These are phyloP conservation scores for Hemistola chrysoprasaria DNA, from an alignment of 2,888 invertebrate genomes.

Conservation along the genomic window DNA sequence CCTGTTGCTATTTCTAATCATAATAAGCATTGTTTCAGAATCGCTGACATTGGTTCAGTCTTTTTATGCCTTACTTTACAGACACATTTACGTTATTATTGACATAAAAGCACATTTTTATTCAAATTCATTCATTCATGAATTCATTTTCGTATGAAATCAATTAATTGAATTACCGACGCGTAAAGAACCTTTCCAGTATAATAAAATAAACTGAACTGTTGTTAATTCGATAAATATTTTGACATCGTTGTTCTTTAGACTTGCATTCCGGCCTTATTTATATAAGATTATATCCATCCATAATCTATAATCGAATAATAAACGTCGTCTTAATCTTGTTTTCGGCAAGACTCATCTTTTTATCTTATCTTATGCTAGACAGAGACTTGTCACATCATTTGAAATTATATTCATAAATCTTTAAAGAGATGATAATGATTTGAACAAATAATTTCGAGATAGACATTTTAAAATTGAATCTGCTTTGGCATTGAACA, in stretches of 20 bases:
- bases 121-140: too few relatives aligned
- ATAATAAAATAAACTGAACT: too few relatives aligned
- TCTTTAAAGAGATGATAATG: slow-evolving; percentile 10
- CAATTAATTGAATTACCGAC: too few relatives aligned
- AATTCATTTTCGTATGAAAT: too few relatives aligned
- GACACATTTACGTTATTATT: too few relatives aligned
- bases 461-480: slow-evolving; percentile 11
- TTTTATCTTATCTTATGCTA: slow-evolving; percentile 61
- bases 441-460: slow-evolving; percentile 14
- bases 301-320: slow-evolving; percentile 42
- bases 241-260: slow-evolving; percentile 47
- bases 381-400: slow-evolving; percentile 39
- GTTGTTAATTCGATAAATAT: slow-evolving; percentile 62
- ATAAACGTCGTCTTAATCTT: slow-evolving; percentile 43
- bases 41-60: too few relatives aligned
- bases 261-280: slow-evolving; percentile 37
- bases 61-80: too few relatives aligned
- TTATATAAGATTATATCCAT: slow-evolving; percentile 33
- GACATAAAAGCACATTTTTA: too few relatives aligned
- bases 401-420: slow-evolving; percentile 12
- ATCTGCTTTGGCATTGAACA: not conserved
- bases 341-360: slow-evolving; percentile 34
- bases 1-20: too few relatives aligned
- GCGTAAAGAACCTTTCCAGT: too few relatives aligned
- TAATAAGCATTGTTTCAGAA: too few relatives aligned